Conservation (phyloP, 2,888 invertebrate species). For the Volucella inflata region DNA sequence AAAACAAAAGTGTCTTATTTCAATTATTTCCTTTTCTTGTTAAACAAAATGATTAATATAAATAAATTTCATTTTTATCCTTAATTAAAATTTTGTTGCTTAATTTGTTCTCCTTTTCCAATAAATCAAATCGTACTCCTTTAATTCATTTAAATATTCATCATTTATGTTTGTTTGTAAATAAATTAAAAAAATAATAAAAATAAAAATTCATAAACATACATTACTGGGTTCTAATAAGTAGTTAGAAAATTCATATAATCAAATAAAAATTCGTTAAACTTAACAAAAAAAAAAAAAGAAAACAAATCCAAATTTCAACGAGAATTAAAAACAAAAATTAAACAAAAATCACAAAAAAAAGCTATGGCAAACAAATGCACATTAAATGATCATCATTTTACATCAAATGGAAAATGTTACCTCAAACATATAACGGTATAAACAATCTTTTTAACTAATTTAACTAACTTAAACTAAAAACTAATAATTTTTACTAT, state of each 20-base stretch:
- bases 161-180: background rate
- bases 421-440: slow-evolving; percentile 76
- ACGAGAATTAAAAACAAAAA: slow-evolving; percentile 27
- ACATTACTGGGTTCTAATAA: slow-evolving; percentile 31
- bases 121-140: background rate
- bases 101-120: background rate
- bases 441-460: slow-evolving; percentile 13
- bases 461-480: slow-evolving; percentile 17
- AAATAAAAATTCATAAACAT: background rate
- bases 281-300: slow-evolving; percentile 18
- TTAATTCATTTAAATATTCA: background rate
- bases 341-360: slow-evolving; percentile 2
- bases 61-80: background rate
- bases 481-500: slow-evolving; percentile 31
- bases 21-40: background rate
- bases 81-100: background rate
- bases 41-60: slow-evolving; percentile 32
- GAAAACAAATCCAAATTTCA: slow-evolving; percentile 28
- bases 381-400: slow-evolving; percentile 75
- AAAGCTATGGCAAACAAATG: slow-evolving; percentile 66
- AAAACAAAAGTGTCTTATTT: background rate
- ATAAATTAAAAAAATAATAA: background rate
- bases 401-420: slow-evolving; percentile 77
- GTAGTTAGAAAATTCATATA: slow-evolving; percentile 51
- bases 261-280: slow-evolving; percentile 27